phyloP scores from a whole-genome alignment of 1,140 invertebrate species.

The Drosophila pallidifrons region DNA sequence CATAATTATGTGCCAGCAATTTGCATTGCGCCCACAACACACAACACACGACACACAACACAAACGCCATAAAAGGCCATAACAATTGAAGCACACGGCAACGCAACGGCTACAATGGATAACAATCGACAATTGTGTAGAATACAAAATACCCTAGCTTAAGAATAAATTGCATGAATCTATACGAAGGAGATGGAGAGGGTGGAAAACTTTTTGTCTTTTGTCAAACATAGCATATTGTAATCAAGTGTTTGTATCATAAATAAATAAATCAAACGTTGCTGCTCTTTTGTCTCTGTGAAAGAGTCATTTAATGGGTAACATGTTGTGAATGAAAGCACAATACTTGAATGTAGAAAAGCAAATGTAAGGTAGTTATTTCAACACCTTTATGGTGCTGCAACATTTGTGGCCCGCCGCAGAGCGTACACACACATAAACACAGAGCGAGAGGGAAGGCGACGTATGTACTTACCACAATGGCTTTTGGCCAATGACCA shows the following conservation, averaged over 20 bases:
- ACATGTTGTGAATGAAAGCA: not conserved
- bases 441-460: not conserved
- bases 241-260: not conserved
- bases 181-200: not conserved
- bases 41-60: conserved; percentile 51
- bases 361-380: conserved; percentile 71
- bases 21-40: conserved; percentile 71
- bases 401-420: conserved; percentile 62
- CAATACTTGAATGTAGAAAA: conserved; percentile 26
- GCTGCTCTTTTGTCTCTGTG: not conserved
- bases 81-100: conserved; percentile 66
- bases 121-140: not conserved
- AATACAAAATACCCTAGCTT: conserved; percentile 28
- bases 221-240: not conserved
- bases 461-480: conserved; percentile 48
- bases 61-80: conserved; percentile 71
- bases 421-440: conserved; percentile 27
- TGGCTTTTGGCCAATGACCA: conserved; percentile 69
- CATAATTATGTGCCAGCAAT: conserved; percentile 80
- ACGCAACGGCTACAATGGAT: conserved; percentile 2
- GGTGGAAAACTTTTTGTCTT: not conserved
- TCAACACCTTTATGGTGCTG: conserved; percentile 76
- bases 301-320: not conserved
- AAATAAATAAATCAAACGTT: not conserved
- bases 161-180: too few relatives aligned